Evolutionary conservation across 1,140 invertebrate genomes (phyloP).

Genomic region (Arion vulgaris): DNA sequence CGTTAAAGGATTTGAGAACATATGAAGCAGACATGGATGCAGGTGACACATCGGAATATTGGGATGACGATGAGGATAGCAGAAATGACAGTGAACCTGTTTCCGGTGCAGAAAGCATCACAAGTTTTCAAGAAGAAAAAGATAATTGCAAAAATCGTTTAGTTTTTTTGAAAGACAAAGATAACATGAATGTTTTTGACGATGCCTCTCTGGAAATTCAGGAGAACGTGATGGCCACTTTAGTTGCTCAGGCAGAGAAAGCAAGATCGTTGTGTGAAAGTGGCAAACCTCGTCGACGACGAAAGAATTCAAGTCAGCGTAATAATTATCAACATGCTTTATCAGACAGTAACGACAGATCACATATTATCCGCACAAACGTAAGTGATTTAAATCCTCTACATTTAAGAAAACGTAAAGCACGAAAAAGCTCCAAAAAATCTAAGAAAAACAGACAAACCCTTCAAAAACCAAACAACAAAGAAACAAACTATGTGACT

Average conservation of each 20-base stretch:
- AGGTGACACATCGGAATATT: background rate
- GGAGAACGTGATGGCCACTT: background rate
- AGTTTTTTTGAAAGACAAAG: background rate
- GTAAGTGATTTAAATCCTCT: background rate
- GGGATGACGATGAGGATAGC: background rate
- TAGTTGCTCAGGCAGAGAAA: slow-evolving; percentile 22
- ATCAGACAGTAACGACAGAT: background rate
- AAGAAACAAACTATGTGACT: background rate
- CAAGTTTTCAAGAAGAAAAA: background rate
- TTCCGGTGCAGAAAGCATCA: background rate
- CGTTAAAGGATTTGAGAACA: background rate
- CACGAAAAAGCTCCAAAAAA: background rate
- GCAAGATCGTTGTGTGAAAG: background rate
- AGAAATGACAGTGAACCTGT: background rate
- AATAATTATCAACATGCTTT: background rate
- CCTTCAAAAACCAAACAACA: no score
- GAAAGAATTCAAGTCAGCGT: background rate
- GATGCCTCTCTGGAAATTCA: background rate
- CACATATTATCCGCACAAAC: background rate
- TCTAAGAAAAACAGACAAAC: background rate
- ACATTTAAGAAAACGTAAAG: background rate
- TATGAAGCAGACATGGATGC: background rate
- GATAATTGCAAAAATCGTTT: background rate
- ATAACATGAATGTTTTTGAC: background rate
- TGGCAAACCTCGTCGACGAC: background rate